These are phyloP conservation scores for Psilopsiagon aymara DNA, from an alignment of 2,113 vertebrate genomes.

Conservation along the genomic window DNA sequence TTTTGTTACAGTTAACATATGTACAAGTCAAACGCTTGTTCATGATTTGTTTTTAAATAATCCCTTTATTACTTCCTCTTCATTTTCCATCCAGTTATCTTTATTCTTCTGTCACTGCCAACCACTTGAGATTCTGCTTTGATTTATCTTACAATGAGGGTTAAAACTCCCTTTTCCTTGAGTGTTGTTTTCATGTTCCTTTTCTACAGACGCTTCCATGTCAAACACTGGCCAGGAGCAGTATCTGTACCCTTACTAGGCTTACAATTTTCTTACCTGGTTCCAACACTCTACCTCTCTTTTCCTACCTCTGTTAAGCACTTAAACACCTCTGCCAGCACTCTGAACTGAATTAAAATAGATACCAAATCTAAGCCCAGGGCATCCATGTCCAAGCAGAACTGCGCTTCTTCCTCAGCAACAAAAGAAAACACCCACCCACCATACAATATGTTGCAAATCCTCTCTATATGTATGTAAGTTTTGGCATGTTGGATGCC, in stretches of 20 bases:
- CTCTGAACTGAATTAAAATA: background rate
- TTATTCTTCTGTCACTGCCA: background rate
- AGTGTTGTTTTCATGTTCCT: background rate
- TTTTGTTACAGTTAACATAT: background rate
- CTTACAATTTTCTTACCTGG: background rate
- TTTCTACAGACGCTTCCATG: background rate
- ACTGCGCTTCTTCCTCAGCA: background rate
- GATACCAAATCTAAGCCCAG: background rate
- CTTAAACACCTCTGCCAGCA: background rate
- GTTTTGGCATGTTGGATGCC: background rate
- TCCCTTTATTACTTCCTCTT: conserved; percentile 32
- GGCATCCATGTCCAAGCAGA: background rate
- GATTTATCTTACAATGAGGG: background rate
- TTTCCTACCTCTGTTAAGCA: background rate
- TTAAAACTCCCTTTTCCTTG: background rate
- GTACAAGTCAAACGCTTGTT: background rate
- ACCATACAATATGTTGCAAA: background rate
- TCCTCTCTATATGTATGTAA: background rate
- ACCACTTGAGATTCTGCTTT: background rate
- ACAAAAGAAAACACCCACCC: background rate
- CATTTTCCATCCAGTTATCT: conserved; percentile 13
- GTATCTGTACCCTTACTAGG: background rate
- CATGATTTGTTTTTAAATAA: conserved; percentile 20
- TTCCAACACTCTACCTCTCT: background rate
- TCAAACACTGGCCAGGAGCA: background rate